Conservation (phyloP, 2,888 invertebrate genomes). For the Drosophila infuscata region DNA sequence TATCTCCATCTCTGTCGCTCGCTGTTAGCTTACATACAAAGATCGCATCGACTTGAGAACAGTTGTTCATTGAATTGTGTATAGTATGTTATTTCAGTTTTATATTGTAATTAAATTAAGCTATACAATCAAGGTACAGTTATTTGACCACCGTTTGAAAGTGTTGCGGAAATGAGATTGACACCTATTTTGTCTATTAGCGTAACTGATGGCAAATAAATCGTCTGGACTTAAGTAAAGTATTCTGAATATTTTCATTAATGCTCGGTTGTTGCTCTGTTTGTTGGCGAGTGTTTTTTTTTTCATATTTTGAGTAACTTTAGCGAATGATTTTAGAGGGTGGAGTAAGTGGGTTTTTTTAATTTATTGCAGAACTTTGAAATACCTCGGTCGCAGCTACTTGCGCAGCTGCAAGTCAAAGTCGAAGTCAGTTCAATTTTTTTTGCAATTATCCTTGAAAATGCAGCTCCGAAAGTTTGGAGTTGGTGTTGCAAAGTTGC, state of each 20-base stretch:
- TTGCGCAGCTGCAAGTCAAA: conserved; percentile 25
- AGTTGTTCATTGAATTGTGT: background rate
- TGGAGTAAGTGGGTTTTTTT: conserved; percentile 49
- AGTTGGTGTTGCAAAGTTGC: conserved; percentile 55
- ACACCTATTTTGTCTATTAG: conserved; percentile 20
- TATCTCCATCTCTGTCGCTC: too few relatives aligned
- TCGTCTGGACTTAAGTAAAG: conserved; percentile 48
- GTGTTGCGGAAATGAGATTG: conserved; percentile 63
- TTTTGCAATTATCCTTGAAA: conserved; percentile 75
- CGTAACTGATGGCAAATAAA: conserved; percentile 42
- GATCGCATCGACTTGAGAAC: background rate
- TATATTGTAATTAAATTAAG: background rate
- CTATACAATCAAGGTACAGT: background rate
- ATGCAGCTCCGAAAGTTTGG: conserved; percentile 43
- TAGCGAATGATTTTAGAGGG: conserved; percentile 5
- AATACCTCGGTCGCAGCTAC: conserved; percentile 67
- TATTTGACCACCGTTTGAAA: conserved; percentile 1
- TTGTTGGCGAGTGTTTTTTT: conserved; percentile 33
- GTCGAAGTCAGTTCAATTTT: conserved; percentile 40
- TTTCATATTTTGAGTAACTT: conserved; percentile 56
- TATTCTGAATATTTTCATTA: conserved; percentile 69
- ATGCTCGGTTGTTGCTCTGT: conserved; percentile 25
- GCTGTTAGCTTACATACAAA: background rate
- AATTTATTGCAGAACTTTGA: conserved; percentile 78
- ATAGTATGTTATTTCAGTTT: background rate